Base-by-base conservation (phyloP, 2,888 invertebrate species). In the Eumacrocentrus americanus region DNA sequence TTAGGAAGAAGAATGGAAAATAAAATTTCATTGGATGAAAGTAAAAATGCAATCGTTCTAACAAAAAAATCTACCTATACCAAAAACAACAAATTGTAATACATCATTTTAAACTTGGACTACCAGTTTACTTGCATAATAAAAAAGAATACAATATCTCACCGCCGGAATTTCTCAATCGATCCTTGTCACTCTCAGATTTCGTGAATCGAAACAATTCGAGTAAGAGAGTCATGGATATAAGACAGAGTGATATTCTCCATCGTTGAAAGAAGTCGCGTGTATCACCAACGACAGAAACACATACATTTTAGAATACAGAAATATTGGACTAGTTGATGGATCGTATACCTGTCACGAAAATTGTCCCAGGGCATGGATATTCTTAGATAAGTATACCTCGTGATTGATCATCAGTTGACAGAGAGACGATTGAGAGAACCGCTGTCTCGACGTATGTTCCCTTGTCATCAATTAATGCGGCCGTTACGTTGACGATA, bases 391-490 rank as follows among this genome's bases (percentile, higher is more conserved):
- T 7, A 38, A 3, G 7, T 6, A 50, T 50, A 25, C 18, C 18
- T 9, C 9, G n/a, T 51, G 37, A 51, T 51, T 12, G 37, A 51
- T 50, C 12, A 23, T 51, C n/a, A 6, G 14, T 34, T 51, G 51
- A 35, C n/a, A 12, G 14, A 51, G 14, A 9, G n/a, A 48, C 7
- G 4, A 34, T 7, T 14, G 48, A 4, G 14, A 9, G 9, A 14
- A 16, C 4, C 4, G 16, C 12, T 16, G 14, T 6, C 23, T 5
- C 23, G 2, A n/a, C n/a, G n/a, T n/a, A n/a, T n/a, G n/a, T n/a
- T n/a, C n/a, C n/a, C n/a, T n/a, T n/a, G n/a, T n/a, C 9, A 16
- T 16, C 18, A 34, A 50, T 50, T 50, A 50, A 50, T 50, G 25
- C 18, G 11, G 7, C 14, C 18, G 18, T 50, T 34, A 18, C 16